Evolutionary conservation across 2,113 vertebrate species (phyloP).

Genomic region (Lagopus leucura): DNA sequence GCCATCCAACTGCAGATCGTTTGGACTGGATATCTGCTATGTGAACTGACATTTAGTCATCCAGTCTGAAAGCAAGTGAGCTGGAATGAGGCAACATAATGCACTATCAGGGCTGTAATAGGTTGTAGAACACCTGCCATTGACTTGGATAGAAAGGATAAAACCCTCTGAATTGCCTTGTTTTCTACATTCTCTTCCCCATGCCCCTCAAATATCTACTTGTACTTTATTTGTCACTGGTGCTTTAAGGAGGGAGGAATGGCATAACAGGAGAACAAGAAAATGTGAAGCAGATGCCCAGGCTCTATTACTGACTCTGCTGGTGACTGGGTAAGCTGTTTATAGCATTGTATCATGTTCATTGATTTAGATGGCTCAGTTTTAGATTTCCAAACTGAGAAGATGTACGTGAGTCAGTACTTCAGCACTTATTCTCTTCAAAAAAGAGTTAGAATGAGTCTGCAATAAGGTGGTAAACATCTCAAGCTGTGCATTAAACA

Average conservation of each 20-base stretch:
- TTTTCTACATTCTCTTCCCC: slow-evolving; percentile 38
- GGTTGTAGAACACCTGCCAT: slow-evolving; percentile 64
- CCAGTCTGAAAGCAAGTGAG: slow-evolving; percentile 15
- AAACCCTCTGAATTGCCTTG: slow-evolving; percentile 60
- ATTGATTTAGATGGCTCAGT: slow-evolving; percentile 22
- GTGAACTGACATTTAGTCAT: slow-evolving; percentile 26
- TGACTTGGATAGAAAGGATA: slow-evolving; percentile 26
- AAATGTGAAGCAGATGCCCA: slow-evolving; percentile 42
- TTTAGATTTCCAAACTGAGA: slow-evolving; percentile 38
- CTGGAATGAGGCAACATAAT: slow-evolving; percentile 41
- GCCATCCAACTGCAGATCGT: slow-evolving; percentile 30
- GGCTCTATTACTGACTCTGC: neutral
- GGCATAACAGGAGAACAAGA: slow-evolving; percentile 1
- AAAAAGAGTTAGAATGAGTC: neutral
- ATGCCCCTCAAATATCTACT: neutral
- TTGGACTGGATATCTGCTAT: slow-evolving; percentile 46
- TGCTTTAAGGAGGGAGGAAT: slow-evolving; percentile 29
- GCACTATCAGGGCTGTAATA: slow-evolving; percentile 20
- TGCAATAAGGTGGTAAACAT: neutral
- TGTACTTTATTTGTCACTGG: slow-evolving; percentile 31
- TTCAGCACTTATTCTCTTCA: slow-evolving; percentile 14
- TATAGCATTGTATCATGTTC: slow-evolving; percentile 1
- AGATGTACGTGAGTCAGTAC: neutral
- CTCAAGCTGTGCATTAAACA: neutral
- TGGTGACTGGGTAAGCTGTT: slow-evolving; percentile 16